A percentile compares a stretch with the other conserved stretches of the same genome.
Evolutionary conservation across 64 coral and sea anemone species (phyloP).

Genomic region (Orbicella faveolata): DNA sequence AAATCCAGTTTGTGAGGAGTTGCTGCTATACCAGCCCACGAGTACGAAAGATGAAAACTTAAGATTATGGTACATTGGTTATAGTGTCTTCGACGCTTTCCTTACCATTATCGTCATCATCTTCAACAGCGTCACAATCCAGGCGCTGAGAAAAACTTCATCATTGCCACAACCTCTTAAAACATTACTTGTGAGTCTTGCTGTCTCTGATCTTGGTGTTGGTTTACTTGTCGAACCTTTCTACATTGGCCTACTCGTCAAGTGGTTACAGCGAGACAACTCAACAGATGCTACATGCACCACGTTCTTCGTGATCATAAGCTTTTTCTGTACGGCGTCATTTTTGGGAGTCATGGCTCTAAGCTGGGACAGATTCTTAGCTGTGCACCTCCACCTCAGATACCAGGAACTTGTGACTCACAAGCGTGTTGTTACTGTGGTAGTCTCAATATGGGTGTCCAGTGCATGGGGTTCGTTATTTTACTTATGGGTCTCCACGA

Average conservation of each 20-base stretch:
- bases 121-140: not conserved
- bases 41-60: not conserved
- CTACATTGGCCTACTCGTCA: not conserved
- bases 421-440: too few relatives aligned
- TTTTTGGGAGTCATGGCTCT: not conserved
- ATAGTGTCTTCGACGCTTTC: not conserved
- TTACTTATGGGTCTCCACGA: too few relatives aligned
- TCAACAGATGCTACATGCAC: not conserved
- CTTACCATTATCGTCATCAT: not conserved
- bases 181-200: not conserved
- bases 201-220: not conserved
- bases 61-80: not conserved
- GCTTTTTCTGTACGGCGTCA: not conserved
- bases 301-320: not conserved
- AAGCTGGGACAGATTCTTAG: not conserved
- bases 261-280: not conserved
- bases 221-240: not conserved
- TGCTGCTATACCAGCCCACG: not conserved
- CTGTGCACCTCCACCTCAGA: not conserved
- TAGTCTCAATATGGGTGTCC: too few relatives aligned
- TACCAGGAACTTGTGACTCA: too few relatives aligned
- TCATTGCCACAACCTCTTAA: not conserved
- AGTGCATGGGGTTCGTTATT: too few relatives aligned
- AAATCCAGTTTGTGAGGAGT: not conserved
- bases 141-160: not conserved